Base-by-base conservation (phyloP, 2,113 vertebrate genomes). In the Entosphenus tridentatus region DNA sequence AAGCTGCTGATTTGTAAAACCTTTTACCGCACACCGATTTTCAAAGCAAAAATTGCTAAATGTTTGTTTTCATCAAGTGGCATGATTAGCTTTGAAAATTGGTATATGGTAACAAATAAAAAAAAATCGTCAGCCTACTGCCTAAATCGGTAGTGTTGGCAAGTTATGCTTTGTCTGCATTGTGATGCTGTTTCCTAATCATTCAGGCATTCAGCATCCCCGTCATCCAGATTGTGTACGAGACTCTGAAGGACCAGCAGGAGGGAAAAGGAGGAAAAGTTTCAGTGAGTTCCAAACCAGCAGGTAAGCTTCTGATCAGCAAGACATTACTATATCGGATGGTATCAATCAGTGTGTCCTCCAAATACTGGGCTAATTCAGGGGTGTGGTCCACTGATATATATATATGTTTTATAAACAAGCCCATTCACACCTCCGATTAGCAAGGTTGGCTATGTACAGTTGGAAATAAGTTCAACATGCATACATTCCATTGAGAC, bases 141-240 rank as follows among this genome's bases (percentile, higher is more conserved):
- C 39, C 39, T 39, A 39, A 39, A 39, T 39, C 39, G 39, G 39
- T 39, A 39, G 39, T 39, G 39, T 39, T 39, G 6, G 39, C 39
- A 39, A 39, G 39, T 39, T 39, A 7, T 39, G 39, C 39, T 39
- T 39, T 39, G 6, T 5, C 39, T 39, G 39, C 39, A 39, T 39
- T 65, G 62, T 65, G n/a, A 9, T 65, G n/a, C 9, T 65, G 62
- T 65, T n/a, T 65, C 62, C 21, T 65, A n/a, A 16, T 21, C 21
- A 65, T 80, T 55, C 71, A 98, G 93, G 92, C 93, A 68, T 98
- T 98, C 75, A 95, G 86, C 73, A 97, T 98, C 75, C 93, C 93
- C 16, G 84, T 98, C 72, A 98, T 98, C 73, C 90, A 97, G 78
- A 93, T 97, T 55, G 93, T 97, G 57, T 96, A 95, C 69, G 93